Conservation (phyloP, 1,140 invertebrate genomes). For the Trigoniulus corallinus region DNA sequence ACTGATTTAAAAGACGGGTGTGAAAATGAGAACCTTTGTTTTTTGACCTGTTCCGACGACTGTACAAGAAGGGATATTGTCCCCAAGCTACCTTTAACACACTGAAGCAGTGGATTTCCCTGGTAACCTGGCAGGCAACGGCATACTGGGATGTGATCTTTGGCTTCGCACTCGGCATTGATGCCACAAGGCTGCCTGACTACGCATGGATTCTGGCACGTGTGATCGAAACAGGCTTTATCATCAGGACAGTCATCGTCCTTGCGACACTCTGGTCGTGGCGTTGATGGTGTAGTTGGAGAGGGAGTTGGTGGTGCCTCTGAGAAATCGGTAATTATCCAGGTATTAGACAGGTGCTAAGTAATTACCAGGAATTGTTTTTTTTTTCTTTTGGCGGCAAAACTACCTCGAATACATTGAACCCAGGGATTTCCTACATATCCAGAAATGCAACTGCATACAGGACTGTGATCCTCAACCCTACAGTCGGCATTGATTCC, state of each 20-base stretch:
- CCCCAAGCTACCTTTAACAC: slow-evolving; percentile 7
- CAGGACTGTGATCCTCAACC: slow-evolving; percentile 54
- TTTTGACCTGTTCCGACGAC: slow-evolving; percentile 12
- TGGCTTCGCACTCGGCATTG: slow-evolving; percentile 18
- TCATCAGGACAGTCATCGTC: slow-evolving; percentile 16
- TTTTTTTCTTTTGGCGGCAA: no score
- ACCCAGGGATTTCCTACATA: slow-evolving; percentile 49
- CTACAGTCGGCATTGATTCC: slow-evolving; percentile 54
- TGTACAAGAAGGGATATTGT: slow-evolving; percentile 16
- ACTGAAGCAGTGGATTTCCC: slow-evolving; percentile 16
- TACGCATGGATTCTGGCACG: slow-evolving; percentile 18
- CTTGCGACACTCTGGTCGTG: slow-evolving; percentile 12
- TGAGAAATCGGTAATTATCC: no score
- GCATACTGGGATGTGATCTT: slow-evolving; percentile 18
- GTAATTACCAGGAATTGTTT: no score
- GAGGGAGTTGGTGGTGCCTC: not conserved
- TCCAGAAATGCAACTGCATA: slow-evolving; percentile 48
- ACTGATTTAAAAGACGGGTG: no score
- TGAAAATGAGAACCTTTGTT: not conserved
- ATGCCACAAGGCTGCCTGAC: slow-evolving; percentile 17
- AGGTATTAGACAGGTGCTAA: not conserved
- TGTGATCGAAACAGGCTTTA: slow-evolving; percentile 14
- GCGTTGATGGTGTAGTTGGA: not conserved
- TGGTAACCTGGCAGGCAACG: slow-evolving; percentile 15
- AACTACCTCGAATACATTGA: slow-evolving; percentile 5